A percentile compares a stretch with the other conserved stretches of the same genome.
Evolutionary conservation across 2,888 invertebrate species (phyloP).

Genomic region (Dicranocentrus wangi): DNA sequence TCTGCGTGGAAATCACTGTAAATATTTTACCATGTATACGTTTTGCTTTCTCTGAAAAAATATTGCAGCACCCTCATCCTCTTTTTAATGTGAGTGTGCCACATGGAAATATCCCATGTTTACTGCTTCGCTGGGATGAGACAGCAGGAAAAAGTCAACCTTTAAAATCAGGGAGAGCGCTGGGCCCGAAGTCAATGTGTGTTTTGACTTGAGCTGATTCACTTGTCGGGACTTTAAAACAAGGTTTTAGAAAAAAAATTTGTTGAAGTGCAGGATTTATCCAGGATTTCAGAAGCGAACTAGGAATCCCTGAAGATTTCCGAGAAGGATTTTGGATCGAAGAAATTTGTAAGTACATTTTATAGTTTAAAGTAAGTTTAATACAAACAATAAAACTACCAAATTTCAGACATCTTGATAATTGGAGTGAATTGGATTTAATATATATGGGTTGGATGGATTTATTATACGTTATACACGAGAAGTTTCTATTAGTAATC

Average conservation of each 20-base stretch:
- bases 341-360: no score
- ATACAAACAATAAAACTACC: no score
- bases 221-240: not conserved
- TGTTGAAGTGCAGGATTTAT: no score
- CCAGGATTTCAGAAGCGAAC: no score
- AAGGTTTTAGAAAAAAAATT: not conserved
- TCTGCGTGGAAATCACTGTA: conserved; percentile 4
- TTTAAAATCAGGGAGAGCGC: conserved; percentile 42
- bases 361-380: no score
- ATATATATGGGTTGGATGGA: no score
- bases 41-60: conserved; percentile 28
- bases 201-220: conserved; percentile 8
- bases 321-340: no score
- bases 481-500: no score
- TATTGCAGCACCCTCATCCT: conserved; percentile 28
- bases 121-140: not conserved
- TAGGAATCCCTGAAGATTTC: no score
- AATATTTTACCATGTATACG: conserved; percentile 36
- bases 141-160: conserved; percentile 10
- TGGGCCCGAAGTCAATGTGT: conserved; percentile 37
- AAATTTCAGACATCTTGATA: no score
- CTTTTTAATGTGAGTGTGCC: not conserved
- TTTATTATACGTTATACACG: no score
- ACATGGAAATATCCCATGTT: conserved; percentile 18
- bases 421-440: no score